Percentiles rank a stretch among this genome's conserved stretches.
Conservation (phyloP, 2,797 vertebrate species). For the Buphagus erythrorhynchus region DNA sequence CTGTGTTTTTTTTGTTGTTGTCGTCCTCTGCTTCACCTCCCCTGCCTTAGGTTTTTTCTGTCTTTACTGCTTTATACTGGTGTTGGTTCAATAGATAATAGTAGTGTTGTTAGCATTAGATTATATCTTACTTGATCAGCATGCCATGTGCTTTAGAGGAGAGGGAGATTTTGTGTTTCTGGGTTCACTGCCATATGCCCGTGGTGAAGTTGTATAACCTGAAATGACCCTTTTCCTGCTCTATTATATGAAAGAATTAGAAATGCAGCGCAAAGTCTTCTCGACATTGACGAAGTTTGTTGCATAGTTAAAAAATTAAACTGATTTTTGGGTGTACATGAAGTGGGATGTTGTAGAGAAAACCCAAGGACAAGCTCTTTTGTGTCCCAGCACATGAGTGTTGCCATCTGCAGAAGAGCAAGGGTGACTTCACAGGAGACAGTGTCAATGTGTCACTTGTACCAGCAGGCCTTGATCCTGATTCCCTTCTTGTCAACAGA, state of each 20-base stretch:
- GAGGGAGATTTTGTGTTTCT: not conserved
- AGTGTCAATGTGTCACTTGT: not conserved
- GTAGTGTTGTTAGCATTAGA: not conserved
- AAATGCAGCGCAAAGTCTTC: not conserved
- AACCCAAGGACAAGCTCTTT: not conserved
- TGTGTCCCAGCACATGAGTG: fast-evolving
- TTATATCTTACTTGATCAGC: not conserved
- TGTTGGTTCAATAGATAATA: not conserved
- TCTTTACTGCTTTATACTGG: not conserved
- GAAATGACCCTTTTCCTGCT: not conserved
- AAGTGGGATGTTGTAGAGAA: not conserved
- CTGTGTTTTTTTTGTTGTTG: fast-evolving
- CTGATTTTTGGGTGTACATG: fast-evolving
- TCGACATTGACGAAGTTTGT: not conserved
- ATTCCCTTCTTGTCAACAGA: not conserved
- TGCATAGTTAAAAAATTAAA: not conserved
- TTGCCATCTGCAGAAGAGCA: not conserved
- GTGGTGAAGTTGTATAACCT: not conserved
- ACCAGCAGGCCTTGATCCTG: not conserved
- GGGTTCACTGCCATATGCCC: not conserved
- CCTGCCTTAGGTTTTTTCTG: not conserved
- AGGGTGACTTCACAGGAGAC: not conserved
- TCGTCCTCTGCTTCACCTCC: not conserved
- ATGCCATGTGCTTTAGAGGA: slow-evolving; percentile 15
- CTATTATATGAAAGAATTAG: not conserved